phyloP scores from a whole-genome alignment of 2,113 vertebrate genomes.

The Anguilla rostrata region DNA sequence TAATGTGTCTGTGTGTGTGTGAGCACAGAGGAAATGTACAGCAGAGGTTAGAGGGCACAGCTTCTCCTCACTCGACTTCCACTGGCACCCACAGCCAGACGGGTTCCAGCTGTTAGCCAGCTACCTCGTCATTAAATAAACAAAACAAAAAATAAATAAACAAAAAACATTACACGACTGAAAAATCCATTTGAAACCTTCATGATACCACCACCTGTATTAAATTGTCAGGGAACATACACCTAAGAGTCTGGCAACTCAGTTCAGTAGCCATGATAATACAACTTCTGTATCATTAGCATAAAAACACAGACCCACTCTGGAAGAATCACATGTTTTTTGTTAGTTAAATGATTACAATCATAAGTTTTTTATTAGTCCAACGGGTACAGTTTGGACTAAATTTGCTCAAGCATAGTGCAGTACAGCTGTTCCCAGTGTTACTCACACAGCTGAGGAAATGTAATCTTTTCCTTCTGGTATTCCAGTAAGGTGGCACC shows the following conservation, averaged over 20 bases:
- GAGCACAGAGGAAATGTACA: not conserved
- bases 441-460: not conserved
- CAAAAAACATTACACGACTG: not conserved
- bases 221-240: not conserved
- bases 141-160: not conserved
- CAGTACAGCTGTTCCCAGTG: not conserved
- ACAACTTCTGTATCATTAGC: not conserved
- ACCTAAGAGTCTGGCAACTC: not conserved
- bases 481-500: not conserved
- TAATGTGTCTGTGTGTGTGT: not conserved
- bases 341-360: no score
- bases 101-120: slow-evolving; percentile 9
- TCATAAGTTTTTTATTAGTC: not conserved
- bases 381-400: not conserved
- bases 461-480: not conserved
- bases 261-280: not conserved
- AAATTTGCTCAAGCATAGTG: not conserved
- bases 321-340: not conserved
- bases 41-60: not conserved
- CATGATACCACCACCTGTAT: not conserved
- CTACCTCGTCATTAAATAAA: not conserved
- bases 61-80: slow-evolving; percentile 10
- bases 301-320: not conserved
- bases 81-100: slow-evolving; percentile 12
- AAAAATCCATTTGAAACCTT: not conserved